phyloP scores from a whole-genome alignment of 2,113 vertebrate species.

The Synodontis membranacea region DNA sequence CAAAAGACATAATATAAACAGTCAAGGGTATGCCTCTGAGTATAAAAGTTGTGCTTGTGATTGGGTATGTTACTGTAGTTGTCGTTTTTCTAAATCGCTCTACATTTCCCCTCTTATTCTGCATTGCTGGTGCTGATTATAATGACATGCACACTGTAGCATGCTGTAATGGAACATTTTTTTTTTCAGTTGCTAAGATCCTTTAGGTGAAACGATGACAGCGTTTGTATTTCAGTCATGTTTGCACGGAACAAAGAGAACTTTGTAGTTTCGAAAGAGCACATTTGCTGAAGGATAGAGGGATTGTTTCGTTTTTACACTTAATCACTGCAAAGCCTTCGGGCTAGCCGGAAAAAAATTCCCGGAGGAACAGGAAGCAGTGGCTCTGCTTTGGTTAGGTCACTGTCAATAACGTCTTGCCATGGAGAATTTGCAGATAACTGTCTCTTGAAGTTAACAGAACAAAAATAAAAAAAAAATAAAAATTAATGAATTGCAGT shows the following conservation, averaged over 20 bases:
- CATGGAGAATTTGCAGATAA: too few relatives aligned
- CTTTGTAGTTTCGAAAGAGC: background rate
- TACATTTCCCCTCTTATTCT: background rate
- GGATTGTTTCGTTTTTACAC: slow-evolving; percentile 19
- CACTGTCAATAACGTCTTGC: slow-evolving; percentile 11
- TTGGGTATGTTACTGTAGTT: background rate
- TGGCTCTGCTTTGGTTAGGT: background rate
- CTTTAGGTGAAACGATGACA: background rate
- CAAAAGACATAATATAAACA: background rate
- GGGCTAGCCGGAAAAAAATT: background rate
- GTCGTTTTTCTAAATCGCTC: background rate
- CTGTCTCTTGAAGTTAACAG: background rate
- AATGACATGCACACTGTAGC: background rate
- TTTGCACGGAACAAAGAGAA: background rate
- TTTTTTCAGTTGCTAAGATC: background rate
- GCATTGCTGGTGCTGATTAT: background rate
- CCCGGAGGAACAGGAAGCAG: background rate
- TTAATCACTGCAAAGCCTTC: background rate
- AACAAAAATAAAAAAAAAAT: background rate
- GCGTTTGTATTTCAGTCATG: background rate
- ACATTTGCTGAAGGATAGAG: slow-evolving; percentile 10
- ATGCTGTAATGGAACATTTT: background rate
- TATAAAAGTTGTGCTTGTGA: background rate
- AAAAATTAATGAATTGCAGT: background rate
- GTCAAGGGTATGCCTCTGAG: background rate